Percentiles rank a stretch among this genome's conserved stretches.
These are phyloP conservation scores for Agrochola litura DNA, from an alignment of 2,888 invertebrate species.

Conservation along the genomic window DNA sequence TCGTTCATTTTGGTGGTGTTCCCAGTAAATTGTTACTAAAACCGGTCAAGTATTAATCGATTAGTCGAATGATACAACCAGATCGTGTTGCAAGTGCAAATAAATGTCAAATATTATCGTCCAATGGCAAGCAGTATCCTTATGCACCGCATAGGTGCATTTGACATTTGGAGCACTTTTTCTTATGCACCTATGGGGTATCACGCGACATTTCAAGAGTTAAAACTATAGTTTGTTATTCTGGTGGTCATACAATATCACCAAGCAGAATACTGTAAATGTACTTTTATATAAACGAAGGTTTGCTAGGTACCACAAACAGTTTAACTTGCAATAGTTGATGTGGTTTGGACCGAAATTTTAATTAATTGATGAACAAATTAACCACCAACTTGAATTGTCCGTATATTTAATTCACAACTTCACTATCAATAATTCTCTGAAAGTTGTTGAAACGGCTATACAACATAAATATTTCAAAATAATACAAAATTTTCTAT, in stretches of 20 bases:
- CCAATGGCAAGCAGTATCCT: no score
- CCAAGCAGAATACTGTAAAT: not conserved
- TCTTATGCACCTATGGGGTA: no score
- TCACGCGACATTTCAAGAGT: no score
- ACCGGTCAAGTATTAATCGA: no score
- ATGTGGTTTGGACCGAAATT: not conserved
- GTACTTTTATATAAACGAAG: not conserved
- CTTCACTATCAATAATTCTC: not conserved
- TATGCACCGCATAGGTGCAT: no score
- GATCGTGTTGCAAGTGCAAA: no score
- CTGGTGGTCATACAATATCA: not conserved
- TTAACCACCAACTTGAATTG: not conserved
- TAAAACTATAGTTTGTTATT: not conserved
- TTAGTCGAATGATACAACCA: no score
- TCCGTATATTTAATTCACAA: not conserved
- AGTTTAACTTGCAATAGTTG: not conserved
- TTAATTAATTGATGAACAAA: not conserved
- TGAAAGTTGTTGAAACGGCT: not conserved
- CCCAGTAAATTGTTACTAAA: no score
- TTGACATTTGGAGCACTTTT: no score
- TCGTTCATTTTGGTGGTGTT: no score
- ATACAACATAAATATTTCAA: not conserved
- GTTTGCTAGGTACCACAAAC: not conserved
- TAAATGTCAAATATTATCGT: no score
- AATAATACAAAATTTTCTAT: not conserved